phyloP scores from a whole-genome alignment of 2,797 vertebrate genomes.

The Parauchenoglanis punctatus region DNA sequence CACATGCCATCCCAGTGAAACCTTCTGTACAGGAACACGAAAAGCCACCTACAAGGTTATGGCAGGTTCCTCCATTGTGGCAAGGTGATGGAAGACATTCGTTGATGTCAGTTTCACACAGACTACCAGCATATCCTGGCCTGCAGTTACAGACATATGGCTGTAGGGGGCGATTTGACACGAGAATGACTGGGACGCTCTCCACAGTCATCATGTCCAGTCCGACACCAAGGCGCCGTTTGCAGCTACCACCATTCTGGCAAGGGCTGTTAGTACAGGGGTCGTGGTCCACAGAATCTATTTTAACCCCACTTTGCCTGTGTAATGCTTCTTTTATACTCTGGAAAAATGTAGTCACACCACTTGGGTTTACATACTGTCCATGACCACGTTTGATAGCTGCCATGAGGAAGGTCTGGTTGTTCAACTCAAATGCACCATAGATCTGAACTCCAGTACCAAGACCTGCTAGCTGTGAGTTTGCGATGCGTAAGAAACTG shows the following conservation, averaged over 20 bases:
- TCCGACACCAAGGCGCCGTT: constrained; percentile 84
- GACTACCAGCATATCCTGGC: constrained; percentile 85
- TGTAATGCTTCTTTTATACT: constrained; percentile 92
- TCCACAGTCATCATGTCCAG: constrained; percentile 79
- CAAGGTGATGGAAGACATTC: constrained; percentile 93
- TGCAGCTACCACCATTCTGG: constrained; percentile 92
- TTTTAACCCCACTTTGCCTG: constrained; percentile 89
- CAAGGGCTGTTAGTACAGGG: constrained; percentile 88
- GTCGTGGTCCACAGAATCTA: constrained; percentile 93
- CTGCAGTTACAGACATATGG: constrained; percentile 91
- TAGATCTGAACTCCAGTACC: constrained; percentile 91
- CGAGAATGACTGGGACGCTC: constrained; percentile 87
- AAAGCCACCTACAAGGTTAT: constrained; percentile 94
- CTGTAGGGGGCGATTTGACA: constrained; percentile 86
- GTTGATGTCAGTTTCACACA: constrained; percentile 89
- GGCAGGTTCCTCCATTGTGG: constrained; percentile 90
- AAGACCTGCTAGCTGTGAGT: constrained; percentile 90
- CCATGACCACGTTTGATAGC: constrained; percentile 84
- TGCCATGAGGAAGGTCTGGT: constrained; percentile 89
- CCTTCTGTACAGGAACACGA: constrained; percentile 94
- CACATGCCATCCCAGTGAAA: constrained; percentile 94
- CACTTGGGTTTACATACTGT: constrained; percentile 92
- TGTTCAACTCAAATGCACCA: constrained; percentile 84
- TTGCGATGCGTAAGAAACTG: constrained; percentile 88
- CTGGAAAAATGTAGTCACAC: constrained; percentile 96